Evolutionary conservation across 2,888 invertebrate species (phyloP), one percentile per base, ranked within the genome.

Genomic region (Zaprionus lineosus): DNA sequence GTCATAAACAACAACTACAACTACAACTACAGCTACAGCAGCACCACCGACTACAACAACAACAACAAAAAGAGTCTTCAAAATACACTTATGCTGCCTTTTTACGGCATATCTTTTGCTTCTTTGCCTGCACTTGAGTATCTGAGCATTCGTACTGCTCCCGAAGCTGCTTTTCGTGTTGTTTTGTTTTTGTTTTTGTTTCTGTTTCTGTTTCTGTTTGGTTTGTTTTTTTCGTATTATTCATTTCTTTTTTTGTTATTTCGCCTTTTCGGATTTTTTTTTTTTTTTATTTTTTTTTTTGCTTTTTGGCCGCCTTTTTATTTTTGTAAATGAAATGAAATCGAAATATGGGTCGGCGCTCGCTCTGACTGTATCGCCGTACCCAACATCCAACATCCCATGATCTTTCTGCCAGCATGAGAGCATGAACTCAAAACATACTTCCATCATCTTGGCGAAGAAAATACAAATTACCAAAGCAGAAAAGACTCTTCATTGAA

Each of bases 61-160:
- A 43, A 55, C 33, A 44, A 14, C 21, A 55, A 74, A 74, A 74
- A 66, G 72, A 76, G 76, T 81, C 81, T 82, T 77, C 47, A 62
- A 79, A 77, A 82, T 74, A 79, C 82, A 82, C 79, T 73, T 71
- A 69, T 75, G 78, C 84, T 71, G 76, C 66, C 70, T 67, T 74
- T 75, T 74, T 78, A 70, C 68, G 71, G 72, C 69, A 77, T 73
- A 64, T 79, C 74, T 85, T 67, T 84, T 70, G 64, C 75, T 84
- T 81, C 67, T 84, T 82, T 63, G 72, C 66, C 69, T 76, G 76
- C 71, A 79, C 83, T 71, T 76, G 71, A 82, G 83, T 71, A 73
- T 64, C 66, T 75, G 40, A 56, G 59, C 33, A 57, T 40, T 72
- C 60, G 67, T 73, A 52, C 36, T 53, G 28, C 31, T 56, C 51